phyloP scores from a whole-genome alignment of 2,888 invertebrate species.

The Escarpia spicata region DNA sequence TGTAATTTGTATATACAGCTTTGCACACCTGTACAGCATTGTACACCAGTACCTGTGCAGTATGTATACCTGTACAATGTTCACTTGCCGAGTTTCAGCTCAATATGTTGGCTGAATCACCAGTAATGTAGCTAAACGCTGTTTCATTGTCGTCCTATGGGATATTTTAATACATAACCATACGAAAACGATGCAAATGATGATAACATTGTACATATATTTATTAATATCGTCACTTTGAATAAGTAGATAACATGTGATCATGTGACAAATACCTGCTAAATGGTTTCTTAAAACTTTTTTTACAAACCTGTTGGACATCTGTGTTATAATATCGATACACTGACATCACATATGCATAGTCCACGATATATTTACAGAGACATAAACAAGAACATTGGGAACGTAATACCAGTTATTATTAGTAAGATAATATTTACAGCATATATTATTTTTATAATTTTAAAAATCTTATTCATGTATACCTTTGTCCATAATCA shows the following conservation, averaged over 20 bases:
- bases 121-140: not conserved
- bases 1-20: too few species aligned
- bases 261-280: not conserved
- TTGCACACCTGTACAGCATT: too few species aligned
- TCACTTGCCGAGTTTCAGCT: not conserved
- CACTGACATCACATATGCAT: not conserved
- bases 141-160: not conserved
- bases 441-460: not conserved
- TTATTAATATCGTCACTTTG: not conserved
- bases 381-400: not conserved
- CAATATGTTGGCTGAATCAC: not conserved
- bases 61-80: not conserved
- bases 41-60: too few species aligned
- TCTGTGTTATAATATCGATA: not conserved
- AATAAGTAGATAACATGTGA: not conserved
- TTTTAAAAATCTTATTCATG: not conserved
- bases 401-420: not conserved
- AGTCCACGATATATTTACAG: not conserved
- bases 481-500: not conserved
- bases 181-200: not conserved
- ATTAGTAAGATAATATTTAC: not conserved
- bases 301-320: slow-evolving; percentile 3
- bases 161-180: not conserved
- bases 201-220: not conserved
- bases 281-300: not conserved